Conservation (phyloP, 2,888 invertebrate genomes). For the Leptopterna dolabrata region DNA sequence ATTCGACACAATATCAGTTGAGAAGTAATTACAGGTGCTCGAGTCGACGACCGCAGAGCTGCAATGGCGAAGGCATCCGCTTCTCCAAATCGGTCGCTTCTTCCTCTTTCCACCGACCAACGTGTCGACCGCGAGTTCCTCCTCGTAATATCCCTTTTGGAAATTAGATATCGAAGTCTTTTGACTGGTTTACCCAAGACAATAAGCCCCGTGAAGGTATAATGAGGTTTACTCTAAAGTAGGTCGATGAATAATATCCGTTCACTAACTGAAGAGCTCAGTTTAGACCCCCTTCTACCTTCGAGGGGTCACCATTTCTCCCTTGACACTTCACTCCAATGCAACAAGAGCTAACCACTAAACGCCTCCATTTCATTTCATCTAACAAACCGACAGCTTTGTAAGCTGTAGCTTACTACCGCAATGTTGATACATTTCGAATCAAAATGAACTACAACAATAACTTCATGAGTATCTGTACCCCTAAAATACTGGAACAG, state of each 20-base stretch:
- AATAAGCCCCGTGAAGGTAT: conserved; percentile 7
- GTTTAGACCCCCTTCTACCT: not conserved
- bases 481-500: too few relatives aligned
- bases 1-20: not conserved
- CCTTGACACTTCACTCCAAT: not conserved
- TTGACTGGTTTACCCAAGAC: not conserved
- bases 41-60: not conserved
- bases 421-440: too few relatives aligned
- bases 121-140: not conserved
- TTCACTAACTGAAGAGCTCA: not conserved
- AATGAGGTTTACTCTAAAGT: not conserved
- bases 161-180: not conserved
- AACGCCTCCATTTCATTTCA: not conserved
- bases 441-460: too few relatives aligned
- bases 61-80: not conserved
- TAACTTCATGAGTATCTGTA: too few relatives aligned
- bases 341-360: not conserved
- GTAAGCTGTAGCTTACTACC: too few relatives aligned
- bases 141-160: not conserved
- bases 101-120: not conserved
- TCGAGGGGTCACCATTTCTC: not conserved
- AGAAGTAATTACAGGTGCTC: not conserved
- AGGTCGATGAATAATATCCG: conserved; percentile 7
- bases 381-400: too few relatives aligned
- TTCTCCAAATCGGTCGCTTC: not conserved